Conservation (phyloP, 2,113 vertebrate species). For the Sula dactylatra region DNA sequence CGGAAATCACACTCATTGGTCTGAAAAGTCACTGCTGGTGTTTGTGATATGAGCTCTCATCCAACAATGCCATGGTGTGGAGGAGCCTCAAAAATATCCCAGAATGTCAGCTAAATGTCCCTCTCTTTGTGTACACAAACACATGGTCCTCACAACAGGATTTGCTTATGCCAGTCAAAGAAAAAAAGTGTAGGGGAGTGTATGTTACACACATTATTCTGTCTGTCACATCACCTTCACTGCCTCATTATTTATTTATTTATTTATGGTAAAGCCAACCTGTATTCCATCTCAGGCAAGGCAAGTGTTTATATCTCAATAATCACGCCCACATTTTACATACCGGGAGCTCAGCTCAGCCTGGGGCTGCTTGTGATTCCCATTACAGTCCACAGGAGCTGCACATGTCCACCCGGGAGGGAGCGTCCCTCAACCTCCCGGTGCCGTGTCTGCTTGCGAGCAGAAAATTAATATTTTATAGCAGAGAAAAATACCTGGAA, state of each 20-base stretch:
- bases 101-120: neutral
- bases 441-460: neutral
- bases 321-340: neutral
- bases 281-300: neutral
- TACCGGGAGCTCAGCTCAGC: neutral
- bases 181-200: fast-evolving
- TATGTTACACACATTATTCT: neutral
- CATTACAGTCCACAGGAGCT: neutral
- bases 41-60: neutral
- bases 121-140: neutral
- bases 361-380: neutral
- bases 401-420: neutral
- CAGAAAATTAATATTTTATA: slow-evolving; percentile 18
- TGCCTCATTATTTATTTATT: neutral
- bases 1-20: neutral
- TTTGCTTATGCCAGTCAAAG: neutral
- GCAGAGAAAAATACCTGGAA: neutral
- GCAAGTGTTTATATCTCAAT: neutral
- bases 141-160: neutral
- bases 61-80: neutral
- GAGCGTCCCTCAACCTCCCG: neutral
- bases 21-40: neutral
- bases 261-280: neutral
- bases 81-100: neutral
- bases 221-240: neutral